Evolutionary conservation across 2,797 vertebrate species (phyloP), one percentile per base, ranked within the genome.

Genomic region (Anguilla obscura): DNA sequence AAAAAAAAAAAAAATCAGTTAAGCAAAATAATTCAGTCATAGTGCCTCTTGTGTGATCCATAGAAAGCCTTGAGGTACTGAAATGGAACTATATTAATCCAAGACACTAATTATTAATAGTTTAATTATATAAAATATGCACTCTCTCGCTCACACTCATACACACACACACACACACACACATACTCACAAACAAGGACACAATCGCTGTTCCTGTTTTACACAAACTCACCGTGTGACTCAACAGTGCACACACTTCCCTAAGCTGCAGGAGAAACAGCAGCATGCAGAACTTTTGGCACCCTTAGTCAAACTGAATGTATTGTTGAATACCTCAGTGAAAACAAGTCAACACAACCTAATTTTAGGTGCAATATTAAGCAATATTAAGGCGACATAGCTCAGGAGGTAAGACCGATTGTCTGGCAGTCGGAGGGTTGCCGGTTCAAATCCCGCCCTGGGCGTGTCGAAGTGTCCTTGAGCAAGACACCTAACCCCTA

Each of bases 141-240:
- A 14, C 48, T 54, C 69, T 30, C 86, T 76, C 48, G 3, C 58
- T 52, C 24, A 1, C 30, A 79, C 1, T 40, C 74, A 76, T 27
- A 86, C 10, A 71, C n/a, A 36, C 50, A 85, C 50, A 76, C 45
- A 84, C 58, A 63, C 66, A 89, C 86, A 69, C 84, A 85, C 21
- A 86, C 12, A 4, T 4, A 0, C 45, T 3, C 24, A 79, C 36
- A 74, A 18, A 48, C 27, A 86, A 8, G 6, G 16, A 48, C 40
- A 18, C 60, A 86, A 33, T 63, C 18, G 30, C 36, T 91, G 90
- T 96, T 95, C 94, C 94, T 94, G 92, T 93, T 96, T 91, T 91
- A 85, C 85, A 85, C 3, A 7, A 2, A 50, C 88, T 89, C 84
- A 66, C 54, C 40, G 54, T 83, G 36, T 94, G 94, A 93, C 91